A percentile compares a stretch with the other conserved stretches of the same genome.
Conservation (phyloP, 2,888 invertebrate species). For the Epirrhoe tristata region DNA sequence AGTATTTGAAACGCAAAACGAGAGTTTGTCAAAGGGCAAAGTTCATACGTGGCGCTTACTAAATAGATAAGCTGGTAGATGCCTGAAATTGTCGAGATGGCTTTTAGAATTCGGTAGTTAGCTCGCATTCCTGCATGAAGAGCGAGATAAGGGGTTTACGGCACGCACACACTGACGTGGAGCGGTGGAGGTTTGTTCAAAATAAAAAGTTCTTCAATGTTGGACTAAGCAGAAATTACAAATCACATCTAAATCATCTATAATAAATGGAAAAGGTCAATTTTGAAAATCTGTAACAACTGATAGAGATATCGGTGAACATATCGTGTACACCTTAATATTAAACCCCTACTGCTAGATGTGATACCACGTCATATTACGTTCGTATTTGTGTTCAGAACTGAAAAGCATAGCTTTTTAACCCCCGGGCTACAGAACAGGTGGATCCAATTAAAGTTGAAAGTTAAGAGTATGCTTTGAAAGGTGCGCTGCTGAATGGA, state of each 20-base stretch:
- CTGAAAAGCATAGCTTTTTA: conserved; percentile 52
- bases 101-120: conserved; percentile 54
- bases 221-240: not conserved
- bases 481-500: conserved; percentile 24
- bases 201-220: not conserved
- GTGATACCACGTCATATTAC: too few species aligned
- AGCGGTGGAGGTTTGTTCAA: not conserved
- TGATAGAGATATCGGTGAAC: too few species aligned
- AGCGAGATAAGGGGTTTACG: conserved; percentile 37
- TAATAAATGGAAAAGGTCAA: too few species aligned
- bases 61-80: conserved; percentile 46
- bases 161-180: not conserved
- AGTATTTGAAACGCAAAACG: conserved; percentile 20
- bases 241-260: too few species aligned
- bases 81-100: conserved; percentile 48
- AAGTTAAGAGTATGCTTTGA: conserved; percentile 44
- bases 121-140: conserved; percentile 50
- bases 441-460: conserved; percentile 61
- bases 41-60: conserved; percentile 30
- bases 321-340: too few species aligned
- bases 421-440: conserved; percentile 45
- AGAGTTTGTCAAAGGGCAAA: conserved; percentile 35
- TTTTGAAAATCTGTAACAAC: too few species aligned
- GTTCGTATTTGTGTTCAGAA: conserved; percentile 5
- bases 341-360: too few species aligned